Base-by-base conservation (phyloP, 2,113 vertebrate species). In the Tringa solitaria region DNA sequence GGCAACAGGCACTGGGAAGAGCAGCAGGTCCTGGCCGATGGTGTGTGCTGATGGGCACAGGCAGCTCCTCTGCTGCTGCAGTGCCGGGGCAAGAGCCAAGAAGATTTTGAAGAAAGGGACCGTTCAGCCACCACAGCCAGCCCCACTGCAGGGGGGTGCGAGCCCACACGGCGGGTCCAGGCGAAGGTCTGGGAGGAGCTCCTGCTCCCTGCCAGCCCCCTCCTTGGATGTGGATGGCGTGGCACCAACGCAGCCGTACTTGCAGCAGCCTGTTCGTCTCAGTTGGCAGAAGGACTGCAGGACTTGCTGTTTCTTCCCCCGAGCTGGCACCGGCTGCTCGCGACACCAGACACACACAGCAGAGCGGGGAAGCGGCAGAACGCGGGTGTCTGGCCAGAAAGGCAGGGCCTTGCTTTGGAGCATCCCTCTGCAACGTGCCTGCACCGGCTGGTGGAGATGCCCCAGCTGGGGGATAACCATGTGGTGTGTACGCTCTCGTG, bases 61-160 rank as follows among this genome's bases (percentile, higher is more conserved):
- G 57, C 72, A 83, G 59, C 27, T 77, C 6, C 89, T 56, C 63
- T 4, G 3, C 56, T 85, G 75, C 83, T 69, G 86, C 89, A 88
- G 26, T 21, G n/a, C 51, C 26, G 69, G 59, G 46, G 23, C 27
- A 60, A 45, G 16, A 91, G 43, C 67, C 82, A 83, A 51, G 48
- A 5, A 64, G 22, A 5, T 69, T 85, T 68, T 56, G 48, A 61
- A 63, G 63, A n/a, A 60, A 65, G 46, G 37, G 51, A 54, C n/a
- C 59, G 5, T 43, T 75, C 0, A 2, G 32, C 41, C 51, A 17
- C 75, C 39, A 37, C 14, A 63, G 57, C 53, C 0, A 0, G 35
- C 68, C 35, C 16, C 59, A 27, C 28, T 11, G 20, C 27, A 16
- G 30, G 56, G 2, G 14, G 56, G 19, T 14, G 15, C 1, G 2